phyloP scores from a whole-genome alignment of 1,140 invertebrate genomes.

The Akabosia matsudoensis region DNA sequence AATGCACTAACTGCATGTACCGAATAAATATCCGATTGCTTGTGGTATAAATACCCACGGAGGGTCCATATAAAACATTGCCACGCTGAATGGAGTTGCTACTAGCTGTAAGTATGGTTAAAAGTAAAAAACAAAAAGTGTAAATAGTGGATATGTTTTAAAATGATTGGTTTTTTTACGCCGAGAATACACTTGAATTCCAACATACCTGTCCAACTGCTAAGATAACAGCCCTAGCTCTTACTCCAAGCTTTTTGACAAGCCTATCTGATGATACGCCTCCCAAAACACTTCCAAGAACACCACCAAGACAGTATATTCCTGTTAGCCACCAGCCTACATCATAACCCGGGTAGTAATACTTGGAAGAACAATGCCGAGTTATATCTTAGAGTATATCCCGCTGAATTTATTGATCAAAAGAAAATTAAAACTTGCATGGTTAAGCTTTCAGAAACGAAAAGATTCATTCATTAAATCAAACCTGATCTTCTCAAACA shows the following conservation, averaged over 20 bases:
- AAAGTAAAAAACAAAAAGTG: constrained; percentile 23
- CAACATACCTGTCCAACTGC: constrained; percentile 71
- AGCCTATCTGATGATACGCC: constrained; percentile 85
- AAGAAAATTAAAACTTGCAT: neutral
- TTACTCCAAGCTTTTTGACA: constrained; percentile 73
- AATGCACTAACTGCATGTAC: constrained; percentile 55
- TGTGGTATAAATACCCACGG: constrained; percentile 80
- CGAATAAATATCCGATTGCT: constrained; percentile 79
- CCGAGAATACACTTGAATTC: constrained; percentile 31
- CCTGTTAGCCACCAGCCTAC: constrained; percentile 82
- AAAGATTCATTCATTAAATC: neutral
- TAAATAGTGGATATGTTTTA: too few species aligned
- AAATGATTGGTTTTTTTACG: too few species aligned
- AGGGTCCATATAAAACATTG: constrained; percentile 78
- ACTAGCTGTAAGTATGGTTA: constrained; percentile 76
- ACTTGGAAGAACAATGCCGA: constrained; percentile 81
- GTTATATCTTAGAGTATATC: constrained; percentile 85
- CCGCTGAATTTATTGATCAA: constrained; percentile 57
- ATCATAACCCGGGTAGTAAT: constrained; percentile 81
- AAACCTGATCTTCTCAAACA: constrained; percentile 83
- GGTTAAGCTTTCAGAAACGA: neutral
- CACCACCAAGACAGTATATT: constrained; percentile 80
- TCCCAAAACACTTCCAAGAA: constrained; percentile 76
- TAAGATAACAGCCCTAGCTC: constrained; percentile 76
- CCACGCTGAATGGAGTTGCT: constrained; percentile 82